Conservation (phyloP, 2,888 invertebrate species). For the Macropis europaea region DNA sequence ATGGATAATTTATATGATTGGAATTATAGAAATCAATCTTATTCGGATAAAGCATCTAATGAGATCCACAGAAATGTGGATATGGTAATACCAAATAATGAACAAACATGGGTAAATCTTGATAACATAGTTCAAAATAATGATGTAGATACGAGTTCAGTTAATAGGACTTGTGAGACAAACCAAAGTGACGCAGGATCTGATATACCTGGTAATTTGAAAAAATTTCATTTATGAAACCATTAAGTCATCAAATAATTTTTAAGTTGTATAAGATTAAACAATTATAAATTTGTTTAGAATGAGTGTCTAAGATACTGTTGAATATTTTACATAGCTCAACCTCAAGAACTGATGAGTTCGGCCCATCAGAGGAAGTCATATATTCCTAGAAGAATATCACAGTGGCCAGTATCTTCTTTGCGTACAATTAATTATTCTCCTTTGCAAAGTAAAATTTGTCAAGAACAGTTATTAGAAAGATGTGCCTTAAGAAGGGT, state of each 20-base stretch:
- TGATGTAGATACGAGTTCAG: constrained; percentile 22
- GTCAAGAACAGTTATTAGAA: constrained; percentile 70
- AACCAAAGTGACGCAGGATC: constrained; percentile 19
- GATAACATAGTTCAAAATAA: constrained; percentile 23
- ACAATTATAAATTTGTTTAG: neutral
- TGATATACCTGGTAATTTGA: constrained; percentile 40
- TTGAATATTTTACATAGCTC: constrained; percentile 17
- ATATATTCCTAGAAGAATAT: constrained; percentile 52
- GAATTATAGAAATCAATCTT: constrained; percentile 57
- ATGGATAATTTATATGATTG: constrained; percentile 76
- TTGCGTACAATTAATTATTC: constrained; percentile 51
- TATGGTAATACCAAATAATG: constrained; percentile 44
- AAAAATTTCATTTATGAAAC: neutral
- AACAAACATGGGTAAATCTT: constrained; percentile 37
- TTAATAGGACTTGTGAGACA: constrained; percentile 32
- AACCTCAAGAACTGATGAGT: constrained; percentile 23
- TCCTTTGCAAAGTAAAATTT: constrained; percentile 67
- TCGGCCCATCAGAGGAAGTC: constrained; percentile 46
- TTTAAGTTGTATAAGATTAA: neutral
- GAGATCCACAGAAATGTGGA: constrained; percentile 39
- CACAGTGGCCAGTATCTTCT: constrained; percentile 58
- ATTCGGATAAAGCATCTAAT: constrained; percentile 29
- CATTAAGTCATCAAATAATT: neutral
- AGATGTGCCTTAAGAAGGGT: constrained; percentile 65
- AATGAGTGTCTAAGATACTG: neutral